A percentile compares a stretch with the other conserved stretches of the same genome.
These are phyloP conservation scores for Heterohyrax brucei DNA, from an alignment of 2,797 vertebrate species.

Conservation along the genomic window DNA sequence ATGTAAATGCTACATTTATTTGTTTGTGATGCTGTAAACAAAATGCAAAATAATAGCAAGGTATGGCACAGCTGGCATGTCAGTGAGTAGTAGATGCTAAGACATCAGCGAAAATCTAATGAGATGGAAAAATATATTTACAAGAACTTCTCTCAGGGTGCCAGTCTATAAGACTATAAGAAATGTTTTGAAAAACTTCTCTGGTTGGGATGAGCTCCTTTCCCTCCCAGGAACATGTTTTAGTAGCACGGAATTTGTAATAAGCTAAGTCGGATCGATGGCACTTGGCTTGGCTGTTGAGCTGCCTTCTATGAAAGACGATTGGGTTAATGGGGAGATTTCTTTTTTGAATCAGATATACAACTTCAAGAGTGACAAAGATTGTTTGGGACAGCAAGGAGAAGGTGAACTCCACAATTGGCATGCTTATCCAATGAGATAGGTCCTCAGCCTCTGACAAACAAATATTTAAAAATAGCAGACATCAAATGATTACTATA, in stretches of 20 bases:
- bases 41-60: slow-evolving; percentile 1
- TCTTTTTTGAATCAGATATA: not conserved
- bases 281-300: no score
- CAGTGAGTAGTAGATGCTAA: slow-evolving; percentile 9
- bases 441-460: not conserved
- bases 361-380: not conserved
- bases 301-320: not conserved
- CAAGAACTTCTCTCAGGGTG: not conserved
- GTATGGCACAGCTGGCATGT: not conserved
- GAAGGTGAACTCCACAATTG: not conserved
- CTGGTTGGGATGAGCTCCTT: not conserved
- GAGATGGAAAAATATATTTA: not conserved
- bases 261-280: not conserved
- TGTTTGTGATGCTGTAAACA: not conserved
- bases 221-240: not conserved
- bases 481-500: not conserved
- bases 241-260: not conserved
- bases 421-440: not conserved
- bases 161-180: not conserved
- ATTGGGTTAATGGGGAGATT: not conserved
- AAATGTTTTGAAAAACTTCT: slow-evolving; percentile 40
- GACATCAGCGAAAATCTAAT: slow-evolving; percentile 13
- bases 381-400: not conserved
- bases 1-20: not conserved
- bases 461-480: not conserved